Percentiles rank a stretch among this genome's conserved stretches.
These are phyloP conservation scores for Erebia aethiops DNA, from an alignment of 2,888 invertebrate genomes.

Conservation along the genomic window DNA sequence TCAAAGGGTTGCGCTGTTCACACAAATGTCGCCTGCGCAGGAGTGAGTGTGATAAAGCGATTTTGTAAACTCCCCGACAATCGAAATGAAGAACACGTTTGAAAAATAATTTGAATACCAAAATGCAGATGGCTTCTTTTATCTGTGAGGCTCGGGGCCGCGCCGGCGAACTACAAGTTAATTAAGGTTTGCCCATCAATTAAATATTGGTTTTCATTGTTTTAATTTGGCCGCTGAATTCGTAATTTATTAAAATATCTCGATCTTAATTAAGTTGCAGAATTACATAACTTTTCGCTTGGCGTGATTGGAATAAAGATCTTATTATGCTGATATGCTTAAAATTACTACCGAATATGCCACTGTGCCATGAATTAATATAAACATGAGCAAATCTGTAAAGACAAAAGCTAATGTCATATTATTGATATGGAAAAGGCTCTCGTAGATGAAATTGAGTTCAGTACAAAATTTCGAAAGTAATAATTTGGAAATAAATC, in stretches of 20 bases:
- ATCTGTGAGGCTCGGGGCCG: constrained; percentile 66
- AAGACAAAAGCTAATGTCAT: background rate
- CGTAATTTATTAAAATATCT: constrained; percentile 61
- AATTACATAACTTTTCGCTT: constrained; percentile 21
- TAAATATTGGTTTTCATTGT: constrained; percentile 80
- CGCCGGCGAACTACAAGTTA: constrained; percentile 78
- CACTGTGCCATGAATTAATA: background rate
- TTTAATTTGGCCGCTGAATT: constrained; percentile 73
- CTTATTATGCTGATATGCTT: constrained; percentile 4
- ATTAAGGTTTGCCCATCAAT: constrained; percentile 82
- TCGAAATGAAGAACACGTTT: constrained; percentile 76
- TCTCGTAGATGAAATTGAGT: background rate
- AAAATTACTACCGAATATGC: constrained; percentile 3
- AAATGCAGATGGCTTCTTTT: constrained; percentile 83
- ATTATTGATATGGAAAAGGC: background rate
- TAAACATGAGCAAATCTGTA: background rate
- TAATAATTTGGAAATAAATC: constrained; percentile 60
- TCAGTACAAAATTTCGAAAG: constrained; percentile 16
- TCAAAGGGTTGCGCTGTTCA: constrained; percentile 69
- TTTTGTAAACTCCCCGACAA: constrained; percentile 57
- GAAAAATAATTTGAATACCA: constrained; percentile 82
- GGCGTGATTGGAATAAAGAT: constrained; percentile 20
- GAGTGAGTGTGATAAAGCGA: constrained; percentile 77
- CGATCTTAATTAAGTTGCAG: constrained; percentile 62
- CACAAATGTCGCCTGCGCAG: constrained; percentile 60